These are phyloP conservation scores for Choristoneura fumiferana DNA, from an alignment of 1,140 invertebrate species.

Conservation along the genomic window DNA sequence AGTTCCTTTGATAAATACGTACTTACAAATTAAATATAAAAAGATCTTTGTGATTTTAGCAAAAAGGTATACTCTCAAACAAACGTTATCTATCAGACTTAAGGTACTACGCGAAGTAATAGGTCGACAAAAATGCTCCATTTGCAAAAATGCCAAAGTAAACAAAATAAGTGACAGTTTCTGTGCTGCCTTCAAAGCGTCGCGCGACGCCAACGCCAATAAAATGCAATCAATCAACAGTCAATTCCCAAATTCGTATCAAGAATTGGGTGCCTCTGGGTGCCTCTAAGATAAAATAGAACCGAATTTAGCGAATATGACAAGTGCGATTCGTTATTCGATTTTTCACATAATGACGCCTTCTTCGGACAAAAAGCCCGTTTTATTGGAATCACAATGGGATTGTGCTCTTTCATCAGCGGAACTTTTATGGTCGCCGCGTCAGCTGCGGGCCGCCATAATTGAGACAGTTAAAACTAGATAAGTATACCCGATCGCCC, in stretches of 20 bases:
- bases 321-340: slow-evolving; percentile 68
- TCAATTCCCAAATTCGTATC: slow-evolving; percentile 34
- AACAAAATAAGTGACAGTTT: neutral
- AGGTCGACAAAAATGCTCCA: too few species aligned
- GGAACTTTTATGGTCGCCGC: slow-evolving; percentile 62
- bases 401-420: slow-evolving; percentile 73
- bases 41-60: too few species aligned
- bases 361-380: slow-evolving; percentile 63
- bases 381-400: slow-evolving; percentile 70
- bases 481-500: slow-evolving; percentile 31
- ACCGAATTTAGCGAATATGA: slow-evolving; percentile 62
- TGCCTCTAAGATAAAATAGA: slow-evolving; percentile 42
- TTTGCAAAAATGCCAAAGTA: neutral
- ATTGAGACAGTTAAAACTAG: slow-evolving; percentile 63
- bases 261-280: slow-evolving; percentile 22
- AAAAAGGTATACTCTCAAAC: too few species aligned
- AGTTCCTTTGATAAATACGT: slow-evolving; percentile 11
- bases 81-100: too few species aligned
- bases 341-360: slow-evolving; percentile 69
- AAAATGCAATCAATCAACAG: slow-evolving; percentile 29
- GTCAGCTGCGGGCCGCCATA: slow-evolving; percentile 62
- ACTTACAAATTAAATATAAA: neutral
- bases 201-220: slow-evolving; percentile 6
- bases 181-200: neutral
- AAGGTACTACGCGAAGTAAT: too few species aligned